These are phyloP conservation scores for Melanotaenia duboulayi DNA, from an alignment of 2,113 vertebrate species.

Conservation along the genomic window DNA sequence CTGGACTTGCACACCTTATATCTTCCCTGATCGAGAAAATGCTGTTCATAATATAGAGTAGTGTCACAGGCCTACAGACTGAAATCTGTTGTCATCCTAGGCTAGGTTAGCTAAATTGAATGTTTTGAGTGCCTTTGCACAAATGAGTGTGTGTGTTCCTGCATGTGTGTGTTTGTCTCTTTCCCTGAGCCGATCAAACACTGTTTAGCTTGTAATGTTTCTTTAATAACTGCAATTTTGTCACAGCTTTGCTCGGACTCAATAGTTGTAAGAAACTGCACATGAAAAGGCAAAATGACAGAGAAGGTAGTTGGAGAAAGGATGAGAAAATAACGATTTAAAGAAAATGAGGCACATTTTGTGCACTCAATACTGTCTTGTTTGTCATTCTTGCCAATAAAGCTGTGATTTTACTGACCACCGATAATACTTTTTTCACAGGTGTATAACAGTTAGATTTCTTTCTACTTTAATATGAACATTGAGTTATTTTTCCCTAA, in stretches of 20 bases:
- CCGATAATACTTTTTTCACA: neutral
- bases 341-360: constrained; percentile 32
- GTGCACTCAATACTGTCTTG: constrained; percentile 9
- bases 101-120: constrained; percentile 11
- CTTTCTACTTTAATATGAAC: too few species aligned
- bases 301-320: constrained; percentile 4
- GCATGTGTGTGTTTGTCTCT: constrained; percentile 7
- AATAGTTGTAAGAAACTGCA: constrained; percentile 19
- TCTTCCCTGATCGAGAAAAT: neutral
- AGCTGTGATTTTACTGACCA: constrained; percentile 23
- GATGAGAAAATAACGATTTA: neutral
- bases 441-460: too few species aligned
- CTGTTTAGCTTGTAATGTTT: constrained; percentile 55
- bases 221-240: constrained; percentile 65
- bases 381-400: constrained; percentile 27
- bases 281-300: constrained; percentile 24
- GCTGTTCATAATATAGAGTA: neutral
- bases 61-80: neutral
- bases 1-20: neutral
- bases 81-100: constrained; percentile 1
- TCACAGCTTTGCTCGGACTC: constrained; percentile 48
- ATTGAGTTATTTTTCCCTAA: too few species aligned
- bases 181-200: constrained; percentile 14
- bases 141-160: neutral
- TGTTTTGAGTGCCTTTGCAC: constrained; percentile 10